phyloP scores from a whole-genome alignment of 2,113 vertebrate species.

The Melanerpes formicivorus region DNA sequence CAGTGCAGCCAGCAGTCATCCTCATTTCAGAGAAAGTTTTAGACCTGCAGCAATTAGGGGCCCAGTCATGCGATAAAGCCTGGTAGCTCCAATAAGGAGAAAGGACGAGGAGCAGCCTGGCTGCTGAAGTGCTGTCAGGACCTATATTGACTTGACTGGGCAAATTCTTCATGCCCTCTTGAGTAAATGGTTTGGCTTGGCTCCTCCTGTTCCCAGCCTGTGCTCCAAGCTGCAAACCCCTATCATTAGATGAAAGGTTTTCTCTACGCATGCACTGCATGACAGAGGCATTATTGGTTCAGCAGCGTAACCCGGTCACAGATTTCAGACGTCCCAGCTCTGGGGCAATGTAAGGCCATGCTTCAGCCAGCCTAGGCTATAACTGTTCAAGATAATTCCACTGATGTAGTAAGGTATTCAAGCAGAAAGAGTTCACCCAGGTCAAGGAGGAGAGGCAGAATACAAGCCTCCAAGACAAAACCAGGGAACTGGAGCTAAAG shows the following conservation, averaged over 20 bases:
- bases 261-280: background rate
- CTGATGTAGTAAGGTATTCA: background rate
- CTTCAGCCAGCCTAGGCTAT: background rate
- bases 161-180: constrained; percentile 38
- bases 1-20: background rate
- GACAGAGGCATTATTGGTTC: constrained; percentile 35
- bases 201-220: background rate
- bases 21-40: background rate
- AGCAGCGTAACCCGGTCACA: background rate
- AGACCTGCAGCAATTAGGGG: background rate
- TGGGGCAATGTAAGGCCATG: background rate
- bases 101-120: background rate
- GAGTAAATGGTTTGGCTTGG: constrained; percentile 48
- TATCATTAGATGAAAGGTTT: background rate
- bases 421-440: constrained; percentile 22
- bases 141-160: constrained; percentile 20
- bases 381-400: background rate
- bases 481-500: background rate
- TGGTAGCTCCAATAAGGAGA: background rate
- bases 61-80: background rate
- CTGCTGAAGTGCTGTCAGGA: background rate
- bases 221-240: constrained; percentile 20
- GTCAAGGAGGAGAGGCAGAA: background rate
- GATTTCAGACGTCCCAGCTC: background rate
- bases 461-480: background rate